Base-by-base conservation (phyloP, 2,888 invertebrate species). In the Tetheella fluctuosa region DNA sequence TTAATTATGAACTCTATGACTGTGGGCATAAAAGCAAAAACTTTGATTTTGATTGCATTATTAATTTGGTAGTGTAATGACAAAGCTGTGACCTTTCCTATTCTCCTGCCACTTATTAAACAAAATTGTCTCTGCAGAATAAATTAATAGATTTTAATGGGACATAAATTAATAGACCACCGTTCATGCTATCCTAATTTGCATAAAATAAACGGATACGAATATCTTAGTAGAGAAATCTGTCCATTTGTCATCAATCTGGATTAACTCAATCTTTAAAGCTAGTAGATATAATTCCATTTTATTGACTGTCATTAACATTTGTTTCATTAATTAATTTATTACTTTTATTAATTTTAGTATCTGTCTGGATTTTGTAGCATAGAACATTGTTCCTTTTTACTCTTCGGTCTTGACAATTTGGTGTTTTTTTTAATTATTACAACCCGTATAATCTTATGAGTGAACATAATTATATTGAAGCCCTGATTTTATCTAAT, bases 21-120 rank as follows among this genome's bases (percentile, higher is more conserved):
- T 20, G n/a, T 1, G 6, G 7, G n/a, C n/a, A 39, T 39, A n/a
- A 39, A n/a, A 39, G 39, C 39, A 0, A 39, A 39, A 6, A n/a
- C 6, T 39, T 39, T n/a, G n/a, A 1, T n/a, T 39, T 6, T 1
- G 39, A 62, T 65, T 7, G 37, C 61, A 67, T 58, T 65, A 63
- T 65, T 7, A 42, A 63, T 70, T 59, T 65, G 1, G 48, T 48
- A 20, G 20, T 10, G n/a, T 10, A 61, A 62, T 67, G 69, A 65
- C 71, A 68, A 68, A 65, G 62, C 64, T 57, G 53, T 65, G 74
- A 68, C 74, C 75, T 74, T 71, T 70, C 59, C 57, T 68, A 30
- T 1, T 8, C 5, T 30, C 8, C 64, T 57, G 52, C 55, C 53
- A 64, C 64, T 59, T 58, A 64, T 65, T 64, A 63, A 56, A 39